phyloP scores from a whole-genome alignment of 2,797 vertebrate genomes.

The Gymnothorax reevesii region DNA sequence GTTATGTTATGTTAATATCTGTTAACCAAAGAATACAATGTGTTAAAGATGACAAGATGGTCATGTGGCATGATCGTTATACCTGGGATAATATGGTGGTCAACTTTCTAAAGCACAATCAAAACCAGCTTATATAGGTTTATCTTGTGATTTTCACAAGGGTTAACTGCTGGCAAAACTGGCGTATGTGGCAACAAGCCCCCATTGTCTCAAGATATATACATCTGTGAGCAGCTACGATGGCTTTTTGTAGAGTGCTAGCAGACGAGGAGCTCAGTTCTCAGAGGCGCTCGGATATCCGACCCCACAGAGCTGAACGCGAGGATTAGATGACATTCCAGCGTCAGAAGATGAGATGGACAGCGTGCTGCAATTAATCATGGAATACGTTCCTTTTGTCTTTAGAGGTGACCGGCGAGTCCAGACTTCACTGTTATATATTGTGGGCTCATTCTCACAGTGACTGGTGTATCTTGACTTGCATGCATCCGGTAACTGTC shows the following conservation, averaged over 20 bases:
- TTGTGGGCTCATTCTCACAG: not conserved
- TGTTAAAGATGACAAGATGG: not conserved
- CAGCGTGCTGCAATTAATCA: constrained; percentile 30
- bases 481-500: not conserved
- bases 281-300: constrained; percentile 55
- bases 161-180: not conserved
- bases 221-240: not conserved
- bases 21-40: not conserved
- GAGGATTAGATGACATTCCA: constrained; percentile 62
- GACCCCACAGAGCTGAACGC: constrained; percentile 55
- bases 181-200: not conserved
- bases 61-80: too few relatives aligned
- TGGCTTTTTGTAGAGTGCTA: not conserved
- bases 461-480: not conserved
- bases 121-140: not conserved
- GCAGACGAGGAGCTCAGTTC: constrained; percentile 56
- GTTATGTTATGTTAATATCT: not conserved
- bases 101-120: not conserved
- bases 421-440: not conserved
- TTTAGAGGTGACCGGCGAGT: not conserved
- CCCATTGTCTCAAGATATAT: not conserved
- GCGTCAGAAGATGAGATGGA: constrained; percentile 44
- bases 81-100: too few relatives aligned
- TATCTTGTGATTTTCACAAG: not conserved
- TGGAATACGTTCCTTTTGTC: not conserved